These are phyloP conservation scores for Mythimna ferrago DNA, from an alignment of 2,888 invertebrate genomes.

Conservation along the genomic window DNA sequence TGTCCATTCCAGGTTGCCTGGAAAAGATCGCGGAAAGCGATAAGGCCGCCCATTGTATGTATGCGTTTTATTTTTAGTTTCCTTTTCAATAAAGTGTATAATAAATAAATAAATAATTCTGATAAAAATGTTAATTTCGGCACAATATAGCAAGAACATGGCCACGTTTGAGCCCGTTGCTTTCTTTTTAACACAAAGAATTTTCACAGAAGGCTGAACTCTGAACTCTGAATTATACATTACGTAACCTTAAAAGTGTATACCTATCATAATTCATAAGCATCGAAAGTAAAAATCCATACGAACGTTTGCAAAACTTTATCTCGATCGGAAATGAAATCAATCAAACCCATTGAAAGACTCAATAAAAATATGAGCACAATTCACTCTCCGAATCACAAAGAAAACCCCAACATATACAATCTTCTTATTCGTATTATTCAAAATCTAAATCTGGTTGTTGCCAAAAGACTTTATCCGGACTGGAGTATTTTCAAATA, in stretches of 20 bases:
- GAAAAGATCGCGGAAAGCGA: too few species aligned
- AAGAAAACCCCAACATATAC: slow-evolving; percentile 34
- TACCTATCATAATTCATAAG: not conserved
- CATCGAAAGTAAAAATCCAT: not conserved
- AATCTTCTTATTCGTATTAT: slow-evolving; percentile 52
- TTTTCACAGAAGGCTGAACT: not conserved
- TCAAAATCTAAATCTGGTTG: slow-evolving; percentile 58
- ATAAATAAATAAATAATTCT: too few species aligned
- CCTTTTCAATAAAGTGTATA: too few species aligned
- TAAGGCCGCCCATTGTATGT: too few species aligned
- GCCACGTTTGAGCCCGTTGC: too few species aligned
- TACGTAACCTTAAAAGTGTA: not conserved
- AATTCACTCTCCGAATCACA: slow-evolving; percentile 33
- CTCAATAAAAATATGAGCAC: slow-evolving; percentile 42
- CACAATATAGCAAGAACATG: too few species aligned
- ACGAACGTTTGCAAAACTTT: slow-evolving; percentile 4
- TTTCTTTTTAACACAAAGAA: not conserved
- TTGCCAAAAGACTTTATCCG: slow-evolving; percentile 51
- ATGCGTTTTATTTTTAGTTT: too few species aligned
- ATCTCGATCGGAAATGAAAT: slow-evolving; percentile 24
- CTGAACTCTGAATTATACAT: not conserved
- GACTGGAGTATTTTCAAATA: slow-evolving; percentile 53
- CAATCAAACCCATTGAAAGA: slow-evolving; percentile 31
- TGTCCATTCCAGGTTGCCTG: too few species aligned
- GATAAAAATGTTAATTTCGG: too few species aligned